These are phyloP conservation scores for Lepetodrilus schrolli DNA, from an alignment of 2,888 invertebrate genomes.

Conservation along the genomic window DNA sequence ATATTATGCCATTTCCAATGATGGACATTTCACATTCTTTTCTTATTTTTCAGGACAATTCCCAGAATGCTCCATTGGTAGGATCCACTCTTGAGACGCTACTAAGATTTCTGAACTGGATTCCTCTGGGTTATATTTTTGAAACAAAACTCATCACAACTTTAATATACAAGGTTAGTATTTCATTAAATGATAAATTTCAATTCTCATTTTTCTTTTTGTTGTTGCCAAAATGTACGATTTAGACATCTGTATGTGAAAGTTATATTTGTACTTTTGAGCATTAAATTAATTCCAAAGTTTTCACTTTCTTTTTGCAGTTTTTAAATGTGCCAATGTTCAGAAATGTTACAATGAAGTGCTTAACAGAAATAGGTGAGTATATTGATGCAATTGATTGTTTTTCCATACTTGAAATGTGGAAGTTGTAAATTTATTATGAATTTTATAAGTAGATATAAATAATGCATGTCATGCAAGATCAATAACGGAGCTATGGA, in stretches of 20 bases:
- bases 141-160: constrained; percentile 97
- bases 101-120: constrained; percentile 98
- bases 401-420: too few species aligned
- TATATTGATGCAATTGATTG: too few species aligned
- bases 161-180: constrained; percentile 85
- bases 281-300: background rate
- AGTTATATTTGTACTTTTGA: background rate
- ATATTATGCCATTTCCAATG: too few species aligned
- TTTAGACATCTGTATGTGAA: background rate
- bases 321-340: constrained; percentile 98
- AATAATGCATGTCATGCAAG: too few species aligned
- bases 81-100: constrained; percentile 96
- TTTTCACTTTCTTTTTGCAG: constrained; percentile 76
- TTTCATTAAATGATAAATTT: background rate
- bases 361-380: constrained; percentile 94
- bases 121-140: constrained; percentile 99
- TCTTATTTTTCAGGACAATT: constrained; percentile 83
- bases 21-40: too few species aligned
- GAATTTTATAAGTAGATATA: too few species aligned
- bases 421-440: too few species aligned
- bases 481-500: too few species aligned
- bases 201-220: background rate
- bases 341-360: constrained; percentile 97
- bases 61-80: constrained; percentile 96
- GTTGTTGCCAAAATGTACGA: background rate